Evolutionary conservation across 2,888 invertebrate species (phyloP).

Genomic region (Polydrusus pterygomalis): DNA sequence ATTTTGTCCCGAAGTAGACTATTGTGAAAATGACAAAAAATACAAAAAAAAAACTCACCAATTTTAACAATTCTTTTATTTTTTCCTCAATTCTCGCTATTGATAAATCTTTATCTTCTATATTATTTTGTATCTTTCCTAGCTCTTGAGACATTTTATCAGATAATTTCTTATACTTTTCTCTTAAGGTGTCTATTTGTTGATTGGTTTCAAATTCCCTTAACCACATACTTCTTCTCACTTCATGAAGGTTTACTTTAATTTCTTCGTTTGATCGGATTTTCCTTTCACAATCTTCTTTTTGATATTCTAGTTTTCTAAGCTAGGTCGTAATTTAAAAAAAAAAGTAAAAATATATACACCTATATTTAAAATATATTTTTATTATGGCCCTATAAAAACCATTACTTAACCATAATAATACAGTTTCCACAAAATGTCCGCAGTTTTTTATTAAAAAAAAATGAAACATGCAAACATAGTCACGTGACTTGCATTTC

Average conservation of each 20-base stretch:
- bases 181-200: conserved; percentile 42
- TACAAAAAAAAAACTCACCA: conserved; percentile 32
- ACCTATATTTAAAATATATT: conserved; percentile 1
- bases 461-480: no score
- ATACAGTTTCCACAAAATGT: no score
- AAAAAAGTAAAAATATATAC: background rate
- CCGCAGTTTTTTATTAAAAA: no score
- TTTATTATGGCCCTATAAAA: no score
- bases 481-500: no score
- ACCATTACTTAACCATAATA: no score
- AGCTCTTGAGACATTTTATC: conserved; percentile 46
- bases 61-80: conserved; percentile 34
- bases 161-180: conserved; percentile 46
- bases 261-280: conserved; percentile 54
- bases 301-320: conserved; percentile 48
- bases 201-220: conserved; percentile 52
- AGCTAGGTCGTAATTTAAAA: conserved; percentile 32
- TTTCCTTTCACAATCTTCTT: conserved; percentile 50
- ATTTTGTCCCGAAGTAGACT: no score
- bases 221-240: conserved; percentile 54
- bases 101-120: conserved; percentile 52
- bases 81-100: conserved; percentile 49
- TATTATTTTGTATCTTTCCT: conserved; percentile 38
- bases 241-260: conserved; percentile 52
- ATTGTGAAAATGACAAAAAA: no score